phyloP scores from a whole-genome alignment of 1,140 invertebrate species.

The Heliconius melpomene region DNA sequence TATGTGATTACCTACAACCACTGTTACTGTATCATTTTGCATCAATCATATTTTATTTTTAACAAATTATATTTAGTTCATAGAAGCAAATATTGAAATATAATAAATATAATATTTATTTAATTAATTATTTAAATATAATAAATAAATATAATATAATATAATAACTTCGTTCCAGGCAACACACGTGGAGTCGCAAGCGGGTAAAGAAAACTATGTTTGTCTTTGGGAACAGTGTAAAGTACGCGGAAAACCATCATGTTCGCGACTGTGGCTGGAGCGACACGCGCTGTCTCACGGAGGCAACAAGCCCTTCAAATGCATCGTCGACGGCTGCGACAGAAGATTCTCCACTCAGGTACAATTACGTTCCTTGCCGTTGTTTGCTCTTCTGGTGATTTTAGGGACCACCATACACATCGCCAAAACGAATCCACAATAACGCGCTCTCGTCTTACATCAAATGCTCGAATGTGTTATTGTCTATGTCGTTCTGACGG shows the following conservation, averaged over 20 bases:
- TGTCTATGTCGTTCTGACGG: conserved; percentile 57
- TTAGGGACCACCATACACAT: conserved; percentile 46
- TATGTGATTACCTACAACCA: too few species aligned
- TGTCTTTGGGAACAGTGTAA: conserved; percentile 97
- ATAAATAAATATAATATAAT: too few species aligned
- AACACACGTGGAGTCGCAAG: conserved; percentile 92
- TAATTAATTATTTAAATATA: too few species aligned
- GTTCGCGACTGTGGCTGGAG: conserved; percentile 95
- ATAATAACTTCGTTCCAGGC: conserved; percentile 73
- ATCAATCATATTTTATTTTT: too few species aligned
- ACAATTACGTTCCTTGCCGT: conserved; percentile 65
- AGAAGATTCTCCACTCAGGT: conserved; percentile 95
- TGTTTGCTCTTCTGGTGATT: conserved; percentile 23
- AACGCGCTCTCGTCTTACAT: conserved; percentile 37
- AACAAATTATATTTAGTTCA: too few species aligned
- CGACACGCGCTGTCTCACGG: conserved; percentile 95
- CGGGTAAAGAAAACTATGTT: conserved; percentile 89
- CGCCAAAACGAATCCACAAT: conserved; percentile 61
- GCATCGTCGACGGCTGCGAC: conserved; percentile 96
- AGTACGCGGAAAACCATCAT: conserved; percentile 95
- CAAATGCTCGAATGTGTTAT: conserved; percentile 52
- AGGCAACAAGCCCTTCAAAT: conserved; percentile 96
- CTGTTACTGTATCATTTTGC: too few species aligned
- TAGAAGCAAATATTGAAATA: neutral
- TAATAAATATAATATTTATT: too few species aligned